A percentile compares a stretch with the other conserved stretches of the same genome.
Evolutionary conservation across 2,888 invertebrate species (phyloP).

Genomic region (Sussaba pulchella): DNA sequence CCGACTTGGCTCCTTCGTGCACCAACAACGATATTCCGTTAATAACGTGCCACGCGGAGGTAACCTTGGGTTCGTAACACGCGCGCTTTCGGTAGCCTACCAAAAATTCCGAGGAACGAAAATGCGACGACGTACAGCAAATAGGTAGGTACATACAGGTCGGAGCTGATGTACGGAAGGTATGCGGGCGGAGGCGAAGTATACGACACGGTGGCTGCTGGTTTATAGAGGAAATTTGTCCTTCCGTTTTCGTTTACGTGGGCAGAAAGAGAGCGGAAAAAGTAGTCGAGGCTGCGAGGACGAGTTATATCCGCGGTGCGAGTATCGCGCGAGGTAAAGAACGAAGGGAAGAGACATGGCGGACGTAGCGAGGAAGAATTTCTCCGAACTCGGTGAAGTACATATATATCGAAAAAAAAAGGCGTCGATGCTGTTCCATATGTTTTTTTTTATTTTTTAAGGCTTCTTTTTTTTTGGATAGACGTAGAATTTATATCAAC

Average conservation of each 20-base stretch:
- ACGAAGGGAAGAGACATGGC: slow-evolving; percentile 25
- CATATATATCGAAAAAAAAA: slow-evolving; percentile 38
- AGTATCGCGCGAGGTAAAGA: slow-evolving; percentile 25
- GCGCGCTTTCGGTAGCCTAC: slow-evolving; percentile 14
- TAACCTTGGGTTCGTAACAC: slow-evolving; percentile 27
- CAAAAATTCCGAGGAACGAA: slow-evolving; percentile 51
- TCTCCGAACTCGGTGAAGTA: slow-evolving; percentile 16
- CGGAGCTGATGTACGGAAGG: background rate
- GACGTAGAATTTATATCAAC: slow-evolving; percentile 35
- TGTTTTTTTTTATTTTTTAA: slow-evolving; percentile 36
- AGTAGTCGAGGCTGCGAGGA: slow-evolving; percentile 2
- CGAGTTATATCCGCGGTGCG: too few species aligned
- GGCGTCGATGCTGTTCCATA: slow-evolving; percentile 26
- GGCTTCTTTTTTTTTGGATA: too few species aligned
- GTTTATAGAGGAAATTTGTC: slow-evolving; percentile 63
- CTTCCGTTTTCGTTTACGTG: slow-evolving; percentile 61
- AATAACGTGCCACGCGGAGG: slow-evolving; percentile 42
- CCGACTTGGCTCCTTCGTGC: background rate
- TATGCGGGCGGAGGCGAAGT: background rate
- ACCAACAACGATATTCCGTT: slow-evolving; percentile 33
- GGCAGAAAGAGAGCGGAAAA: slow-evolving; percentile 41
- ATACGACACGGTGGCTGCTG: slow-evolving; percentile 38
- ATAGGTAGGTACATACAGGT: slow-evolving; percentile 24
- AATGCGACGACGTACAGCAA: slow-evolving; percentile 42
- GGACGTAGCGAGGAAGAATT: slow-evolving; percentile 48